Evolutionary conservation across 1,140 invertebrate genomes (phyloP).

Genomic region (Drosophila prosaltans): DNA sequence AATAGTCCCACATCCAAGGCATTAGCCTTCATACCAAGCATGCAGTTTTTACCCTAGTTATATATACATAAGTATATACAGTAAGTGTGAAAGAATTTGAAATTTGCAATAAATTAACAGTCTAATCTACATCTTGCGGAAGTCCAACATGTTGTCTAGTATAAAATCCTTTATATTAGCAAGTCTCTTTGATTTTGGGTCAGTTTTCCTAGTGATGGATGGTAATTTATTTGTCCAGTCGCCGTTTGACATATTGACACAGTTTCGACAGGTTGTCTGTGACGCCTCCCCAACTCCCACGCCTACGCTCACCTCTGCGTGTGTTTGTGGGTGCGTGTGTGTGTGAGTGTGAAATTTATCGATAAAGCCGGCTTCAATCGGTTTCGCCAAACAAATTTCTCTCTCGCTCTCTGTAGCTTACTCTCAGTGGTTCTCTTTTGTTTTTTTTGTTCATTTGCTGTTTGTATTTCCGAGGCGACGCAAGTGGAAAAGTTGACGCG

Average conservation of each 20-base stretch:
- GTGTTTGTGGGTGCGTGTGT: no score
- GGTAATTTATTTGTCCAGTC: slow-evolving; percentile 24
- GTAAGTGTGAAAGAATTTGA: slow-evolving; percentile 4
- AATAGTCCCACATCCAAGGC: slow-evolving; percentile 73
- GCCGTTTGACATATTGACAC: slow-evolving; percentile 64
- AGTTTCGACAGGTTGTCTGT: slow-evolving; percentile 60
- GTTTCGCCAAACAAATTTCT: slow-evolving; percentile 18
- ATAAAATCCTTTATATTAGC: neutral
- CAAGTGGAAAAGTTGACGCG: slow-evolving; percentile 46
- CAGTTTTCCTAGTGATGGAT: neutral
- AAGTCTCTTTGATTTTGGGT: neutral
- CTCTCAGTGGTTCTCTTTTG: neutral
- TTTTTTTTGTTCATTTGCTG: slow-evolving; percentile 51
- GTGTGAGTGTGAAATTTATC: slow-evolving; percentile 1
- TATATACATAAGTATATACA: slow-evolving; percentile 13
- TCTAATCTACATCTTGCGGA: neutral
- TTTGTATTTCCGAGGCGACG: slow-evolving; percentile 62
- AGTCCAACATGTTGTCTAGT: neutral
- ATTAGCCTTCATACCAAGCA: slow-evolving; percentile 67
- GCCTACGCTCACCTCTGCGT: neutral
- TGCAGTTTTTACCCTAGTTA: slow-evolving; percentile 74
- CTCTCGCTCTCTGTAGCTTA: slow-evolving; percentile 8
- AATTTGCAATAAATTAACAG: slow-evolving; percentile 3
- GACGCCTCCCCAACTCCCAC: slow-evolving; percentile 26
- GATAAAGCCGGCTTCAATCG: slow-evolving; percentile 24